Percentiles rank a stretch among this genome's conserved stretches.
Conservation (phyloP, 2,888 invertebrate genomes). For the Cremastinae sp. region DNA sequence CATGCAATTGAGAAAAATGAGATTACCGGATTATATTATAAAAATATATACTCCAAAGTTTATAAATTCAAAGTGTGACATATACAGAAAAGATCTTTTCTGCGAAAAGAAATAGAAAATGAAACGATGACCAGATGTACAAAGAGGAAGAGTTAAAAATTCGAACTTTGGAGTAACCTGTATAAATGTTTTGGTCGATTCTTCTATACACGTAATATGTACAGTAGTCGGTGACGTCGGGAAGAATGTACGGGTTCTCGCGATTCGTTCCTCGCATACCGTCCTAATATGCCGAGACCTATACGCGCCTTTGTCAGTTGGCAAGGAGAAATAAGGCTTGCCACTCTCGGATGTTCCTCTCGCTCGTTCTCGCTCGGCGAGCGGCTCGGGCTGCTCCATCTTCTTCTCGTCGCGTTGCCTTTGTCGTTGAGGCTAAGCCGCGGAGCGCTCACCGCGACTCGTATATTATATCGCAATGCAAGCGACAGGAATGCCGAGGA, state of each 20-base stretch:
- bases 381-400: slow-evolving; percentile 25
- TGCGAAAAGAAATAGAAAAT: too few species aligned
- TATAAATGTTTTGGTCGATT: slow-evolving; percentile 4
- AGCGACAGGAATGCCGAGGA: slow-evolving; percentile 65
- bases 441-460: slow-evolving; percentile 74
- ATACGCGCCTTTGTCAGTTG: slow-evolving; percentile 73
- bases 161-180: background rate
- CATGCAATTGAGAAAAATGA: too few species aligned
- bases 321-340: slow-evolving; percentile 44
- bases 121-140: too few species aligned
- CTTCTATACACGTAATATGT: background rate
- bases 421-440: slow-evolving; percentile 77
- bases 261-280: slow-evolving; percentile 74
- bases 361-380: slow-evolving; percentile 4
- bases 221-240: slow-evolving; percentile 20
- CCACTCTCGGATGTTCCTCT: slow-evolving; percentile 11
- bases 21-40: too few species aligned
- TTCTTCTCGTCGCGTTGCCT: slow-evolving; percentile 65
- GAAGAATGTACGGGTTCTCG: slow-evolving; percentile 45
- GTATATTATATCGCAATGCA: slow-evolving; percentile 79
- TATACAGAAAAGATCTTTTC: too few species aligned
- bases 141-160: too few species aligned
- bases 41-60: too few species aligned
- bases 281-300: slow-evolving; percentile 78
- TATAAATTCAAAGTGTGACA: too few species aligned